Conservation (phyloP, 2,113 vertebrate species). For the Corythaixoides concolor region DNA sequence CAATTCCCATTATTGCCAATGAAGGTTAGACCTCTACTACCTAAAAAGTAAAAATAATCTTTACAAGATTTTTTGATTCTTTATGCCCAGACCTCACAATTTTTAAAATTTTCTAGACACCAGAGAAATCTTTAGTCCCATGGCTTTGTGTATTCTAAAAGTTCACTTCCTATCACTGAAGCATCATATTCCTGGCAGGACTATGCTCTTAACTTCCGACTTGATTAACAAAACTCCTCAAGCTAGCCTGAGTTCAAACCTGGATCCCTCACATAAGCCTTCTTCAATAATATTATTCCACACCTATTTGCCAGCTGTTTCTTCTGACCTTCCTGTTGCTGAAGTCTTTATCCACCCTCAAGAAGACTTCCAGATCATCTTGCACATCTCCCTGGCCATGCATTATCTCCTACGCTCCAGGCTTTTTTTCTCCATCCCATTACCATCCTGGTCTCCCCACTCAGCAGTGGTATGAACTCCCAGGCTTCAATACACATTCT, state of each 20-base stretch:
- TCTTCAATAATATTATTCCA: background rate
- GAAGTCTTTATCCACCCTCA: background rate
- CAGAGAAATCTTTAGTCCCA: background rate
- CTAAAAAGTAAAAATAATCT: background rate
- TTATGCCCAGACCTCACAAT: background rate
- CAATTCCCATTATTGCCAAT: background rate
- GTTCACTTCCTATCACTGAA: background rate
- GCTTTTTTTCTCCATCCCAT: background rate
- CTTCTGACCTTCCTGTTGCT: conserved; percentile 42
- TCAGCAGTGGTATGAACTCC: background rate
- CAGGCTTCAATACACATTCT: background rate
- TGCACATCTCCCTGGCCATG: background rate
- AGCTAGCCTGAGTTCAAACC: background rate
- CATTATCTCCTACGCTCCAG: background rate
- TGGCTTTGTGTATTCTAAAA: background rate
- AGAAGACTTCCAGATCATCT: background rate
- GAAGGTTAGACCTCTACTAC: background rate
- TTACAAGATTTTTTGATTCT: background rate
- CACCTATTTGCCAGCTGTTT: conserved; percentile 1
- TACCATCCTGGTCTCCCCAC: background rate
- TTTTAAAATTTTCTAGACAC: background rate
- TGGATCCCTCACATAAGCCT: background rate
- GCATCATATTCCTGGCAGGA: background rate
- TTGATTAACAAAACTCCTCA: background rate
- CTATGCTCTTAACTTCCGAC: background rate